Evolutionary conservation across 1,140 invertebrate species (phyloP), one percentile per base, ranked within the genome.

Genomic region (Nylanderia fulva): DNA sequence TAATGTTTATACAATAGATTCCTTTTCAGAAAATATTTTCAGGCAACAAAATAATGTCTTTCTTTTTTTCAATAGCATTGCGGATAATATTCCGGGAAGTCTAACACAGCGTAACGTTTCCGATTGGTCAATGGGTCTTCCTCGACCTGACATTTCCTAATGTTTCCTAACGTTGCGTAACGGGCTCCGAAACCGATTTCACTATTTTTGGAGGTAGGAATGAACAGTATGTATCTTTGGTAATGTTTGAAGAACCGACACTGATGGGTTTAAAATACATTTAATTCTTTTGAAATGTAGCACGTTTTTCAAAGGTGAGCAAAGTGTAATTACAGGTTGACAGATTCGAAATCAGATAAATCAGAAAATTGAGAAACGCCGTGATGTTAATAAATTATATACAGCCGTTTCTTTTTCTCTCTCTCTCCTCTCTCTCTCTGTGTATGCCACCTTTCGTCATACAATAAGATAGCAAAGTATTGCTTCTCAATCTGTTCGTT

Each of bases 71-170:
- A 1, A 13, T 15, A 39, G 11, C 11, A 8, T 33, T 13, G 15
- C 27, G 56, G 3, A 48, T 64, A 39, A 61, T 52, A 63, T 18
- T 48, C 24, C 18, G 27, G 13, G 11, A 18, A 33, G 63, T 63
- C 15, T 63, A 63, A 52, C 39, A 21, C 24, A 18, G 60, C 36
- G 27, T 75, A 75, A 84, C 15, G 18, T 29, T 48, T 36, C 68
- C 45, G 61, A 88, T 89, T 88, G 77, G 87, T 68, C 84, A 89
- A 89, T 58, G 77, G 48, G 27, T 58, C 63, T 56, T 52, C 52
- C 58, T 39, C 63, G 76, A 18, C 33, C 24, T 56, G 64, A 84
- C 36, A 74, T 86, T 88, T 79, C 69, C 76, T 85, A 48, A 48
- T 15, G 1, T 88, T 88, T 79, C 69, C 76, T 85, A 48, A 48